Evolutionary conservation across 2,888 invertebrate species (phyloP), one percentile per base, ranked within the genome.

Genomic region (Drosophila cognata): DNA sequence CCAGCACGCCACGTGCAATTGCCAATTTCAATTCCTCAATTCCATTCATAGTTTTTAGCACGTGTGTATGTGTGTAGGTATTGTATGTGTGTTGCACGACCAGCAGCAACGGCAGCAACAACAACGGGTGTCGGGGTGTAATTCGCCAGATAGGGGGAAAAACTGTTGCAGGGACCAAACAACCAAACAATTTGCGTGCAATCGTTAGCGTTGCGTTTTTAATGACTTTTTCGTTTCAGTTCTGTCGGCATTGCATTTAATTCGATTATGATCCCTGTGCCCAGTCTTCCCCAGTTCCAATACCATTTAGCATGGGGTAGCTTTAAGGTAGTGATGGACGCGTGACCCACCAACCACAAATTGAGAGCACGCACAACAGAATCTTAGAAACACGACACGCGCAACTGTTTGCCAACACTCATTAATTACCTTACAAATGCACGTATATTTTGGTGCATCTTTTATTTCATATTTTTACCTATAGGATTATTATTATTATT

Each of bases 141-240:
- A 8, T 50, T 46, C 16, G 7, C 16, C 16, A 16, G 50, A 13
- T n/a, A 35, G 56, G 57, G 64, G 68, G 61, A 11, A 56, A 70
- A 58, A 74, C 56, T 59, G 77, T 60, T 55, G 71, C 55, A 65
- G 68, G 58, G 53, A 82, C 70, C 84, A 82, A 79, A 76, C 89
- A 91, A 91, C 70, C 84, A 82, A 79, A 75, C 89, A 91, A 91
- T 91, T 91, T 91, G 91, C 90, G 91, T 91, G 87, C 81, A 89
- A 81, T 77, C 77, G 83, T 78, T 83, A 61, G 72, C 72, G 51
- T 78, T 71, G 89, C 88, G 80, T 81, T 84, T 85, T 85, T 88
- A 86, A 88, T 85, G 83, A 81, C 82, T 87, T 88, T 88, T 80
- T 71, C 82, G 81, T 62, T 63, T 74, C 76, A 57, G 58, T 70